These are phyloP conservation scores for Orgyia antiqua DNA, from an alignment of 2,888 invertebrate genomes.

Conservation along the genomic window DNA sequence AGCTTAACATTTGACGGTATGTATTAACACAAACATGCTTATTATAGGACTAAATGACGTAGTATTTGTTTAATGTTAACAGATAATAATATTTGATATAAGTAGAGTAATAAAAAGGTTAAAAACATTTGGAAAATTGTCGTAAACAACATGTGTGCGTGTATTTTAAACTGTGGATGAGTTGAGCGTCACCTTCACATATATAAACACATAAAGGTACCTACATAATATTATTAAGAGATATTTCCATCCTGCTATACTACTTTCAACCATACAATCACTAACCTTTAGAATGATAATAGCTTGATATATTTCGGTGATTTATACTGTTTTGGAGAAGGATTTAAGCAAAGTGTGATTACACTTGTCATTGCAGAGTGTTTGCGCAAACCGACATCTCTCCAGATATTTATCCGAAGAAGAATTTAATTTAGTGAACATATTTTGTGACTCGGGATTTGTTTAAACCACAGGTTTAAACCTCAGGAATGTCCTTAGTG, in stretches of 20 bases:
- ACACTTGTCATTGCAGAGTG: slow-evolving; percentile 1
- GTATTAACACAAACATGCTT: too few species aligned
- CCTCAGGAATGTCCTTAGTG: too few species aligned
- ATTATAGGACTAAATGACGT: too few species aligned
- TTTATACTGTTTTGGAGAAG: slow-evolving; percentile 1
- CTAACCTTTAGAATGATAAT: neutral
- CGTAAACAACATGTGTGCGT: slow-evolving; percentile 24
- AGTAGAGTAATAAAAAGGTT: too few species aligned
- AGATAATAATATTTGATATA: too few species aligned
- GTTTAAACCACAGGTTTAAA: too few species aligned
- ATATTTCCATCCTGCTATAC: neutral
- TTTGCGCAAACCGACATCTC: slow-evolving; percentile 1
- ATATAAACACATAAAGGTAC: slow-evolving; percentile 17
- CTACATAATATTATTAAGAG: slow-evolving; percentile 11
- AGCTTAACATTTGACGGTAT: too few species aligned
- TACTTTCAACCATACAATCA: slow-evolving; percentile 1
- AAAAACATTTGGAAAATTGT: slow-evolving; percentile 15
- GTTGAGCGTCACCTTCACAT: slow-evolving; percentile 21
- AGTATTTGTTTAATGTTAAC: too few species aligned
- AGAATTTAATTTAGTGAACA: too few species aligned
- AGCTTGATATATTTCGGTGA: neutral
- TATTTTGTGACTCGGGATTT: too few species aligned
- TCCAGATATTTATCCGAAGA: too few species aligned
- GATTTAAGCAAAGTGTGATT: slow-evolving; percentile 3
- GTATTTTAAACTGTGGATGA: slow-evolving; percentile 17